Conservation (phyloP, 2,797 vertebrate species). For the Pitangus sulphuratus region DNA sequence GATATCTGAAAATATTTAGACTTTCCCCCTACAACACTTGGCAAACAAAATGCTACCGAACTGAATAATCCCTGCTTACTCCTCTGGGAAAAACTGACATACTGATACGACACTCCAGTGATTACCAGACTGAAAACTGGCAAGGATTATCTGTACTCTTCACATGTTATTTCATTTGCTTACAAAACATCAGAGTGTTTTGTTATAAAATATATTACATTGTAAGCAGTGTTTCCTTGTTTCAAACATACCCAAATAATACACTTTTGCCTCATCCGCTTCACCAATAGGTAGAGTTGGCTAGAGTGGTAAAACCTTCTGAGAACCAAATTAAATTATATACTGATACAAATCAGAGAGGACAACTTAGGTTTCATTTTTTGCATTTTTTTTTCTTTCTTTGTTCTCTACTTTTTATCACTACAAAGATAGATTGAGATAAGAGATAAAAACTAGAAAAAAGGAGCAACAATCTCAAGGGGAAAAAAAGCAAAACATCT, state of each 20-base stretch:
- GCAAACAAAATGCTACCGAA: background rate
- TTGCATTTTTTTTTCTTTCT: background rate
- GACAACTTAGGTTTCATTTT: background rate
- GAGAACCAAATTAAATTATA: background rate
- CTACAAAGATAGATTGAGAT: background rate
- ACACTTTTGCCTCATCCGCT: background rate
- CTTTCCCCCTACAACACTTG: background rate
- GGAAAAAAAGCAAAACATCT: background rate
- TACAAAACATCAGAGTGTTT: background rate
- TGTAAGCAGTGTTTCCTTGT: background rate
- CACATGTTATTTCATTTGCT: background rate
- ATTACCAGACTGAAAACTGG: background rate
- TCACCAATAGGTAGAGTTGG: background rate
- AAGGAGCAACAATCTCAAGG: background rate
- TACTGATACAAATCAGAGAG: background rate
- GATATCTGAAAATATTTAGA: background rate
- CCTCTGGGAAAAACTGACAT: background rate
- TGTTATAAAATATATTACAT: background rate
- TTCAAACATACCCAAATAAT: background rate
- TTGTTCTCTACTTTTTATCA: background rate
- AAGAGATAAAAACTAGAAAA: background rate
- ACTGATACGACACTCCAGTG: background rate
- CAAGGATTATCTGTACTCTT: background rate
- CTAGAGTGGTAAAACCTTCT: background rate
- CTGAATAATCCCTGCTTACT: background rate